Conservation (phyloP, 2,797 vertebrate genomes). For the Zalophus californianus region DNA sequence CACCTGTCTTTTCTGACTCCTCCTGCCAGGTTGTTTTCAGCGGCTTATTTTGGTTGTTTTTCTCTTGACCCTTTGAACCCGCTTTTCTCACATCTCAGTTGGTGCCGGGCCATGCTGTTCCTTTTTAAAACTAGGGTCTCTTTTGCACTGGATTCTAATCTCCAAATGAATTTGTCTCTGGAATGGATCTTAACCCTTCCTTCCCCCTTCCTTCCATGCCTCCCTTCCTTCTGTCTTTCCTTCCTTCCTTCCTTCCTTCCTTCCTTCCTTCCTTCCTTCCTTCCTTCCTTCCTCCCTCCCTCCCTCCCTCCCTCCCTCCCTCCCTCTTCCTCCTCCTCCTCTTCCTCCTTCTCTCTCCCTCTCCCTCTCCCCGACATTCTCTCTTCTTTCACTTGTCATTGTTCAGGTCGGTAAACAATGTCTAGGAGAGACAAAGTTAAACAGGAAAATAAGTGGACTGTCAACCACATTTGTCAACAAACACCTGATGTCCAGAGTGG, state of each 20-base stretch:
- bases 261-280: not conserved
- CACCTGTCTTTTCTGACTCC: not conserved
- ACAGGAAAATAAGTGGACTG: not conserved
- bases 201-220: not conserved
- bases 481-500: too few species aligned
- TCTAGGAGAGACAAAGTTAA: not conserved
- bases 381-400: not conserved
- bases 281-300: accelerated
- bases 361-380: too few species aligned
- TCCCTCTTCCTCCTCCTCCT: accelerated
- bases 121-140: not conserved
- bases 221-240: not conserved
- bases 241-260: accelerated
- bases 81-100: not conserved
- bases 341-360: accelerated
- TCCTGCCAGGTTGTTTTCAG: not conserved
- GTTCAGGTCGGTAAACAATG: not conserved
- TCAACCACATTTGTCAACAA: not conserved
- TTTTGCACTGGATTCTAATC: not conserved
- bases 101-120: not conserved
- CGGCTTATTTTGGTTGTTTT: not conserved
- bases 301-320: accelerated
- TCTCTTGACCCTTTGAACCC: not conserved
- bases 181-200: not conserved
- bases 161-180: not conserved